These are phyloP conservation scores for Steinernema hermaphroditum DNA, from an alignment of 2,888 invertebrate species.

Conservation along the genomic window DNA sequence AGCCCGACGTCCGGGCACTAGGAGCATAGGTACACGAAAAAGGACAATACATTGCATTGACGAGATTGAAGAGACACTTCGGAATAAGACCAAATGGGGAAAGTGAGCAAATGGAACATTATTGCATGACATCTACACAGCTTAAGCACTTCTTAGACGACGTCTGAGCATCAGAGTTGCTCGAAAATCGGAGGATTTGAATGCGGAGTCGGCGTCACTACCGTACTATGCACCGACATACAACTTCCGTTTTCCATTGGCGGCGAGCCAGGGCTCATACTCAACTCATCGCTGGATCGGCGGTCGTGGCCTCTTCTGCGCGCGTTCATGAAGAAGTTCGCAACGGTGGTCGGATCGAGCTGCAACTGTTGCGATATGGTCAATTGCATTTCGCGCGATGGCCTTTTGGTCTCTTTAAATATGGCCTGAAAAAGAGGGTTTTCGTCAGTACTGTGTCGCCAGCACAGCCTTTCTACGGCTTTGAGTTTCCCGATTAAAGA, in stretches of 20 bases:
- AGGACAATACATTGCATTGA: neutral
- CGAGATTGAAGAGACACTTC: neutral
- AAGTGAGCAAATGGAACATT: neutral
- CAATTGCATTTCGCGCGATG: conserved; percentile 64
- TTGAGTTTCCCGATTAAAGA: no score
- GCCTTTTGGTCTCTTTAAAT: conserved; percentile 65
- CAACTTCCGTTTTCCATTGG: neutral
- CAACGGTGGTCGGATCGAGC: conserved; percentile 69
- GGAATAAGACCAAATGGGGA: neutral
- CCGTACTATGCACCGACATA: neutral
- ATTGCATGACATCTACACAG: conserved; percentile 10
- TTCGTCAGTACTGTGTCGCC: neutral
- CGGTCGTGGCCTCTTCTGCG: conserved; percentile 85
- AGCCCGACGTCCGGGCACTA: conserved; percentile 1
- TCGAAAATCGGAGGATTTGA: conserved; percentile 19
- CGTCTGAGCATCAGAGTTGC: neutral
- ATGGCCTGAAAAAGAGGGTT: conserved; percentile 54
- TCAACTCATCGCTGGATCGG: conserved; percentile 90
- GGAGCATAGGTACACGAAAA: neutral
- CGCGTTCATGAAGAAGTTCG: conserved; percentile 99
- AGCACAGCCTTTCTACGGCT: neutral
- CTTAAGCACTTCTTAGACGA: conserved; percentile 10
- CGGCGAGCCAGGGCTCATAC: neutral
- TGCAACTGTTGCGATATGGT: conserved; percentile 64
- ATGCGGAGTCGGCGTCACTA: neutral